These are phyloP conservation scores for Scolanthus callimorphus DNA, from an alignment of 92 coral and sea anemone species.

Conservation along the genomic window DNA sequence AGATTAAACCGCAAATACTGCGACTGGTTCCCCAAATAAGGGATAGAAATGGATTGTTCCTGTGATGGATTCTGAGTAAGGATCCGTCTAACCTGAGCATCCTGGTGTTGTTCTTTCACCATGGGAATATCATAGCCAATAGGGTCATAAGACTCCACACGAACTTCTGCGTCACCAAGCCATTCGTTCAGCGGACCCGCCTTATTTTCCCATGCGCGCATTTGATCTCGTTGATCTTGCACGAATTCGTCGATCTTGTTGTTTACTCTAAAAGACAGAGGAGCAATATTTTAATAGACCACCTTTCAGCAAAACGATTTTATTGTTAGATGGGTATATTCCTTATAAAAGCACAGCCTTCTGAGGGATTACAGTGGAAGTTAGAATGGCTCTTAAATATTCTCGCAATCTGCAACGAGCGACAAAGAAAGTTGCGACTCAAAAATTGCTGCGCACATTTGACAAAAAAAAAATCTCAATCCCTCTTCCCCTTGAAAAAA, in stretches of 20 bases:
- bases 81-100: slow-evolving; percentile 90
- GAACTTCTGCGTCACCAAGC: slow-evolving; percentile 73
- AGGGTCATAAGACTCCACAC: slow-evolving; percentile 70
- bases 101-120: slow-evolving; percentile 58
- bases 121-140: slow-evolving; percentile 72
- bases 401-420: too few relatives aligned
- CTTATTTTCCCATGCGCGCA: slow-evolving; percentile 55
- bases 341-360: neutral
- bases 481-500: too few relatives aligned
- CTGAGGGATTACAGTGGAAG: too few relatives aligned
- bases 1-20: too few relatives aligned
- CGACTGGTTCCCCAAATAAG: too few relatives aligned
- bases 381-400: too few relatives aligned
- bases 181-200: slow-evolving; percentile 74
- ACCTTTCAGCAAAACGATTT: neutral
- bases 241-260: slow-evolving; percentile 52
- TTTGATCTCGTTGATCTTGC: slow-evolving; percentile 53
- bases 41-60: too few relatives aligned
- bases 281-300: neutral
- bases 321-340: neutral
- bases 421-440: too few relatives aligned
- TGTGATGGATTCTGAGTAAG: too few relatives aligned
- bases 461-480: too few relatives aligned
- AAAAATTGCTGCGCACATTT: too few relatives aligned
- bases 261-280: slow-evolving; percentile 38